Percentiles rank a stretch among this genome's conserved stretches.
These are phyloP conservation scores for Coryphaenoides rupestris DNA, from an alignment of 2,113 vertebrate species.

Conservation along the genomic window DNA sequence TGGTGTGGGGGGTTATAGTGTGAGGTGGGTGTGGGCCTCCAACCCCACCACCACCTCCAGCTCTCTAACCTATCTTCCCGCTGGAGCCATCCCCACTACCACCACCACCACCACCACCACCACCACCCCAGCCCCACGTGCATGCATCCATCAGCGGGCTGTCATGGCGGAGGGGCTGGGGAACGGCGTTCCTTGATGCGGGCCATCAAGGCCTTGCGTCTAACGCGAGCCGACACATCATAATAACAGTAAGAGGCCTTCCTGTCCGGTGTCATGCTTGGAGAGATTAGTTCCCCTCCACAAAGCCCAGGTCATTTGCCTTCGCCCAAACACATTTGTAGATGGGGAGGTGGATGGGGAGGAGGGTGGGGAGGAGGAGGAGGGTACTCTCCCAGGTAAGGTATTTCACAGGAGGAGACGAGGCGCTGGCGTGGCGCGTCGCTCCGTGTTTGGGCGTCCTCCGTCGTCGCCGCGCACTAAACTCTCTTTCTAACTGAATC, in stretches of 20 bases:
- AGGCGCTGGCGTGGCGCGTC: slow-evolving; percentile 53
- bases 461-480: slow-evolving; percentile 45
- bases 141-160: slow-evolving; percentile 70
- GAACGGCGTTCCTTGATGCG: slow-evolving; percentile 59
- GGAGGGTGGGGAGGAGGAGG: too few species aligned
- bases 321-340: slow-evolving; percentile 76
- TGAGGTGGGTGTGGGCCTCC: too few species aligned
- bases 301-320: slow-evolving; percentile 78
- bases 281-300: slow-evolving; percentile 82
- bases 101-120: slow-evolving; percentile 7
- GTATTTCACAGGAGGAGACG: slow-evolving; percentile 63
- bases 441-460: slow-evolving; percentile 44
- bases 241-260: slow-evolving; percentile 82
- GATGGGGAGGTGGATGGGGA: slow-evolving; percentile 24
- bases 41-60: slow-evolving; percentile 9
- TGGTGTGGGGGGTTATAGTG: too few species aligned
- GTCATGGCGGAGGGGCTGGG: slow-evolving; percentile 66
- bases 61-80: slow-evolving; percentile 59
- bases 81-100: slow-evolving; percentile 31
- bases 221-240: slow-evolving; percentile 80
- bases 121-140: slow-evolving; percentile 35
- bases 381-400: slow-evolving; percentile 70
- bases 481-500: slow-evolving; percentile 35
- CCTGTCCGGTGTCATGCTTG: slow-evolving; percentile 80
- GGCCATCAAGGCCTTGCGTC: slow-evolving; percentile 72